Base-by-base conservation (phyloP, 2,113 vertebrate genomes). In the Gymnogyps californianus region DNA sequence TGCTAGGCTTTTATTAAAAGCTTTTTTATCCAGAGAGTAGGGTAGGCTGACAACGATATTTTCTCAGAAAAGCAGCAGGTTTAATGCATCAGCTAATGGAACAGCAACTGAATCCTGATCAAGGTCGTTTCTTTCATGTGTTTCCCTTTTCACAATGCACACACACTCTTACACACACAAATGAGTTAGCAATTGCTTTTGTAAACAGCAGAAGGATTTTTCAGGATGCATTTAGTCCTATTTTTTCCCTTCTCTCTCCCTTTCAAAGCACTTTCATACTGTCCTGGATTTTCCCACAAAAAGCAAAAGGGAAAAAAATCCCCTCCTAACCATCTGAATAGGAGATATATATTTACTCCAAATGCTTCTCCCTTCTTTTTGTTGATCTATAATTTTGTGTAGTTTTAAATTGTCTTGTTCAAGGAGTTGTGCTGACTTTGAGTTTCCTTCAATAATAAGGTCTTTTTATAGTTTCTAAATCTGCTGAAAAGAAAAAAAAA, bases 401-500 rank as follows among this genome's bases (percentile, higher is more conserved):
- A 77, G 28, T 75, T 87, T 91, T 89, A 89, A 93, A 92, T 87
- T 95, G 52, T 31, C 31, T 88, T 89, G 28, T 70, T 90, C 65
- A 92, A 91, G 54, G 32, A 77, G n/a, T 90, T 97, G 46, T 62
- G 74, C 47, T 93, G 83, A 87, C 55, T 92, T 89, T 70, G 85
- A 85, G 4, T 86, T 97, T 96, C 74, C 51, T 96, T 94, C 51
- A 89, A 54, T 77, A 93, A 93, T 52, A 79, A 81, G 7, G 34
- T 86, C 58, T 84, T 94, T 96, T 93, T 52, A 89, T 89, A 83
- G 46, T 80, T 94, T 87, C 57, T 54, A 84, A 87, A 83, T 87
- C 66, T 89, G 76, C 58, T 76, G 79, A 75, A 88, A 77, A 84
- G 24, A 72, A 36, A 83, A 9, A 38, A 42, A 34, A 82, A 80